Percentiles rank a stretch among this genome's conserved stretches.
phyloP scores from a whole-genome alignment of 1,140 invertebrate genomes.

The Melanaphis sacchari region DNA sequence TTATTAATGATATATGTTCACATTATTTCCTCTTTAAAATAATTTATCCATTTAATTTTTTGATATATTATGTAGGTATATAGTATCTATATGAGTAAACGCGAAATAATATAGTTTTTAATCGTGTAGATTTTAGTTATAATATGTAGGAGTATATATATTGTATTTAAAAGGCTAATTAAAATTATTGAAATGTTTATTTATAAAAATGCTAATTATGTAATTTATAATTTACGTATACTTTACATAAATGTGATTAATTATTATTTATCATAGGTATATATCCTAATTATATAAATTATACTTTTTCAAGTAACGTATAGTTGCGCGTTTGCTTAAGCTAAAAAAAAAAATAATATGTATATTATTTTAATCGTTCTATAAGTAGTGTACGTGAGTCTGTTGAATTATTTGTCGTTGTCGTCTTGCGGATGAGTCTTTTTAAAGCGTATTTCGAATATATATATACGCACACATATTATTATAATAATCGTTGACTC shows the following conservation, averaged over 20 bases:
- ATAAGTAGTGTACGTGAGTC: background rate
- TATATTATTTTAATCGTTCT: background rate
- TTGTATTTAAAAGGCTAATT: background rate
- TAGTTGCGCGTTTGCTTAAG: background rate
- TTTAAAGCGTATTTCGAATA: background rate
- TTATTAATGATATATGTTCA: background rate
- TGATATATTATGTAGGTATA: background rate
- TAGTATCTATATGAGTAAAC: background rate
- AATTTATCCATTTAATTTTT: background rate
- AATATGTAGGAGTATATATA: too few relatives aligned
- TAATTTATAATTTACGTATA: background rate
- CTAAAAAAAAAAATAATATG: background rate
- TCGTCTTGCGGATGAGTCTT: background rate
- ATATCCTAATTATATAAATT: background rate
- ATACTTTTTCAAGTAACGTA: too few relatives aligned
- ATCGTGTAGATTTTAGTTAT: too few relatives aligned
- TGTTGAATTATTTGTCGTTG: background rate
- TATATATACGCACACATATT: background rate
- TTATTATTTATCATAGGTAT: background rate
- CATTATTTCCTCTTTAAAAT: background rate
- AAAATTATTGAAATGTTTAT: background rate
- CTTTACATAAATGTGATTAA: background rate
- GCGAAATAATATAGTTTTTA: background rate
- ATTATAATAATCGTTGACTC: background rate
- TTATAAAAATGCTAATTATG: background rate